Conservation (phyloP, 2,888 invertebrate species). For the Pediacus dermestoides region DNA sequence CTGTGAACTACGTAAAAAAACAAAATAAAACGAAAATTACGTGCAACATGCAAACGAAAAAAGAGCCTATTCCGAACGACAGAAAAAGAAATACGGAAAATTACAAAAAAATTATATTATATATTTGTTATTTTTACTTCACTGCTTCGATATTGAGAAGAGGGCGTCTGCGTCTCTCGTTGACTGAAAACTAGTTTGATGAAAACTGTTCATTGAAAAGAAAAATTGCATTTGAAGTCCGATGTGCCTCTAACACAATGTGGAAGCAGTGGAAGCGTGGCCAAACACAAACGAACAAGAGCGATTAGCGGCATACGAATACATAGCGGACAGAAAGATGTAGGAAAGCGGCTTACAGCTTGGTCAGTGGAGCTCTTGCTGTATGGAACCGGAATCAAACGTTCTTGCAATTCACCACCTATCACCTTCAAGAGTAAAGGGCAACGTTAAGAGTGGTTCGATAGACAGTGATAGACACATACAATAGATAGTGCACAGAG, state of each 20-base stretch:
- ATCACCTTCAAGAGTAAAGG: slow-evolving; percentile 97
- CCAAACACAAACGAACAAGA: slow-evolving; percentile 50
- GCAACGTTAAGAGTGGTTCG: slow-evolving; percentile 72
- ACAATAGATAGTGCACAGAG: slow-evolving; percentile 51
- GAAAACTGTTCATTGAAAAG: too few species aligned
- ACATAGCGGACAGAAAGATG: slow-evolving; percentile 54
- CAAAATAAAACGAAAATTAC: slow-evolving; percentile 37
- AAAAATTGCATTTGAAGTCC: too few species aligned
- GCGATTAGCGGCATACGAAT: slow-evolving; percentile 49
- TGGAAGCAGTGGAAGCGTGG: slow-evolving; percentile 43
- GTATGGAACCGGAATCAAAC: slow-evolving; percentile 99
- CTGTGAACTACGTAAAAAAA: slow-evolving; percentile 46
- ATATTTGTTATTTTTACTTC: slow-evolving; percentile 22
- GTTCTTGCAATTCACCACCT: slow-evolving; percentile 99
- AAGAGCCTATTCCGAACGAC: slow-evolving; percentile 13
- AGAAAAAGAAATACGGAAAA: slow-evolving; percentile 24
- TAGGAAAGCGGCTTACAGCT: slow-evolving; percentile 92
- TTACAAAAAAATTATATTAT: slow-evolving; percentile 20
- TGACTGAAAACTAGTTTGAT: too few species aligned
- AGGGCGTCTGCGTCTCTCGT: slow-evolving; percentile 13
- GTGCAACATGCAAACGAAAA: slow-evolving; percentile 45
- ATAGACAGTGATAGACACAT: slow-evolving; percentile 55
- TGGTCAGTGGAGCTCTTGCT: slow-evolving; percentile 99
- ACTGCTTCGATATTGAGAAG: slow-evolving; percentile 37
- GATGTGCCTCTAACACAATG: slow-evolving; percentile 26